These are phyloP conservation scores for Muraenolepis orangiensis DNA, from an alignment of 2,797 vertebrate species.

Conservation along the genomic window DNA sequence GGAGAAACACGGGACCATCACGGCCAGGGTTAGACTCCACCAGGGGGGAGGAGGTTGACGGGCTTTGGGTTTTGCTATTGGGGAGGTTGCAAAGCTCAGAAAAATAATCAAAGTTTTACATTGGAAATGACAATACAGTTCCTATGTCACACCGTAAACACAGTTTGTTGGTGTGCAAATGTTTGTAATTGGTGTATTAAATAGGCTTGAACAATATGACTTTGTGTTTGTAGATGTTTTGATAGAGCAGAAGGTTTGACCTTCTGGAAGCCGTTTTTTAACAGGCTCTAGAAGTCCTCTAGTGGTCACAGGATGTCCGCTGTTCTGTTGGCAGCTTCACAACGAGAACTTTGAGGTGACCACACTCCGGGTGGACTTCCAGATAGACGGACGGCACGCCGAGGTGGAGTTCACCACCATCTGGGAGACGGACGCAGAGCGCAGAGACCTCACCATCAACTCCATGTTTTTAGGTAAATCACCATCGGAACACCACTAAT, in stretches of 20 bases:
- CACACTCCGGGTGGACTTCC: conserved; percentile 87
- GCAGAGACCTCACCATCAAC: conserved; percentile 95
- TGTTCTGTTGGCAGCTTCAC: conserved; percentile 75
- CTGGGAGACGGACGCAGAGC: conserved; percentile 92
- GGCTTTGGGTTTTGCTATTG: neutral
- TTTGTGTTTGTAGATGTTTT: neutral
- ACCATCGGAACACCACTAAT: neutral
- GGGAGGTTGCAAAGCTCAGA: too few species aligned
- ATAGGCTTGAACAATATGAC: neutral
- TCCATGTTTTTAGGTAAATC: conserved; percentile 92
- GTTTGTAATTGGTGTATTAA: neutral
- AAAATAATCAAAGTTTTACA: too few species aligned
- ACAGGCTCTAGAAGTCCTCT: neutral
- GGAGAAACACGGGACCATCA: conserved; percentile 94
- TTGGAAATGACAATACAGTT: neutral
- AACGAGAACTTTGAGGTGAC: conserved; percentile 96
- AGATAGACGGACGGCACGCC: conserved; percentile 90
- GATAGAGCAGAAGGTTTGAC: neutral
- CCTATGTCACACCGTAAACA: neutral
- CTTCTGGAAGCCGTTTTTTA: neutral
- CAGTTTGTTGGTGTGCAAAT: neutral
- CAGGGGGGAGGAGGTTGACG: neutral
- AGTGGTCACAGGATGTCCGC: neutral
- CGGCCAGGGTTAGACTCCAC: conserved; percentile 80
- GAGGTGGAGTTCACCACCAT: conserved; percentile 94